Evolutionary conservation across 1,140 invertebrate genomes (phyloP).

Genomic region (Gyrodactylus salaris): DNA sequence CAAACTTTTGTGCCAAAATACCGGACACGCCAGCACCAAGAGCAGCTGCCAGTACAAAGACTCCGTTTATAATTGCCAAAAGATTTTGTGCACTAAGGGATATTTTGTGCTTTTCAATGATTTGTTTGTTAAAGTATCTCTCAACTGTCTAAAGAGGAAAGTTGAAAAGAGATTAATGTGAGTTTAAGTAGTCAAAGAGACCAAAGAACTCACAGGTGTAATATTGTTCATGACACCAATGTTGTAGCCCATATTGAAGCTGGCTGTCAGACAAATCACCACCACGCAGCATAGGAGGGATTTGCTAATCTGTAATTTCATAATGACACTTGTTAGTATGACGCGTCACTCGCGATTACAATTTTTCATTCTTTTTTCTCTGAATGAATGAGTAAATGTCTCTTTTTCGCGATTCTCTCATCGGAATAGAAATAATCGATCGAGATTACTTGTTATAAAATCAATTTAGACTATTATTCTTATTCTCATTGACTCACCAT

Average conservation of each 20-base stretch:
- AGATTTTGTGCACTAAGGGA: neutral
- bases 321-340: no score
- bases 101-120: neutral
- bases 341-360: no score
- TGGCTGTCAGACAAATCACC: neutral
- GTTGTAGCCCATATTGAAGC: neutral
- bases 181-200: neutral
- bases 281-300: neutral
- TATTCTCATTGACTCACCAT: no score
- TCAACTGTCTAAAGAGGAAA: neutral
- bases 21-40: neutral
- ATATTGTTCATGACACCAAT: neutral
- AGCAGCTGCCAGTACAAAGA: neutral
- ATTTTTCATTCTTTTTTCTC: no score
- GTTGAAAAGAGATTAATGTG: neutral
- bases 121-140: neutral
- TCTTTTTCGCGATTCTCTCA: no score
- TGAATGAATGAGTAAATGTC: no score
- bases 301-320: neutral
- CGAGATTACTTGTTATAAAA: no score
- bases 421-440: no score
- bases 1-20: neutral
- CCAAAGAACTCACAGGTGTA: neutral
- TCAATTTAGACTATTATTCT: no score
- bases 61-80: neutral